Evolutionary conservation across 2,113 vertebrate species (phyloP).

Genomic region (Microcebus murinus): DNA sequence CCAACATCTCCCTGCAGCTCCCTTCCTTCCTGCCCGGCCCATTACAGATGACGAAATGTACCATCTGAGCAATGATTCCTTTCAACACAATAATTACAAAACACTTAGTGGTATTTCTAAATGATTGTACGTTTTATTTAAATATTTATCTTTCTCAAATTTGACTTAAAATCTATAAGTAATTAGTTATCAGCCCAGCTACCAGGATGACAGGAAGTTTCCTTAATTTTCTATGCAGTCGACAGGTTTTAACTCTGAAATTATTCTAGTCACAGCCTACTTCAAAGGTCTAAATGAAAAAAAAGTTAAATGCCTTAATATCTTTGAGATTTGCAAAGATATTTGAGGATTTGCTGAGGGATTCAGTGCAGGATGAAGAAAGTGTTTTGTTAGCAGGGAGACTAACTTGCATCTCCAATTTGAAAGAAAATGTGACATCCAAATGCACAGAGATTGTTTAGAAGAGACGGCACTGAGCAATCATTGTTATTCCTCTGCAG

Average conservation of each 20-base stretch:
- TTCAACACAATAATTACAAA: slow-evolving; percentile 71
- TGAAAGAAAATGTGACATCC: slow-evolving; percentile 83
- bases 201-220: slow-evolving; percentile 75
- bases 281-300: slow-evolving; percentile 87
- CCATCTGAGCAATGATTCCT: slow-evolving; percentile 12
- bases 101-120: slow-evolving; percentile 77
- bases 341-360: slow-evolving; percentile 87
- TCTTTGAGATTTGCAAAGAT: slow-evolving; percentile 87
- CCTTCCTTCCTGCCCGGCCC: not conserved
- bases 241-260: slow-evolving; percentile 80
- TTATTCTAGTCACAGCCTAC: slow-evolving; percentile 87
- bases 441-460: slow-evolving; percentile 78
- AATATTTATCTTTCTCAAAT: slow-evolving; percentile 88
- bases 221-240: slow-evolving; percentile 87
- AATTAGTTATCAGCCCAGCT: slow-evolving; percentile 86
- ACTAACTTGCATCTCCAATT: slow-evolving; percentile 79
- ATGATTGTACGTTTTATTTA: slow-evolving; percentile 84
- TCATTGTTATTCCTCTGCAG: slow-evolving; percentile 69
- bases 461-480: slow-evolving; percentile 78
- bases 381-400: slow-evolving; percentile 79
- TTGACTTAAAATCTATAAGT: slow-evolving; percentile 90
- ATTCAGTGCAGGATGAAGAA: slow-evolving; percentile 81
- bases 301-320: slow-evolving; percentile 85
- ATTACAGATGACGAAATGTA: not conserved
- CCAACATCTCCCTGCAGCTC: no score